Evolutionary conservation across 2,113 vertebrate species (phyloP).

Genomic region (Vulpes ferrilata): DNA sequence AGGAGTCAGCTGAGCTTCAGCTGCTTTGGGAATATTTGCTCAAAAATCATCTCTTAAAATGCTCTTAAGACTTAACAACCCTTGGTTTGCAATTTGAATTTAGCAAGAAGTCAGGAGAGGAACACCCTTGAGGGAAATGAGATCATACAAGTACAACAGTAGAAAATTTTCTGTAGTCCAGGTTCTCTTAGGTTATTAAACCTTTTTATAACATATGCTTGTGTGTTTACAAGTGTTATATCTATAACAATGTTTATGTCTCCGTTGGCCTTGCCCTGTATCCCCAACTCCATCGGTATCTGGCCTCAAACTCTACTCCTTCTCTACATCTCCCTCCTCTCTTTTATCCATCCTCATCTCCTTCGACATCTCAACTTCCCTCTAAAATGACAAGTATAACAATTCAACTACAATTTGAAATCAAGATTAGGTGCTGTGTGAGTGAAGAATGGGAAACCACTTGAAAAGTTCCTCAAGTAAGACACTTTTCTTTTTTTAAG

Average conservation of each 20-base stretch:
- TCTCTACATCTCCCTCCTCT: background rate
- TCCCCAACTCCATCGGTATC: background rate
- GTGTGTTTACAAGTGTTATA: background rate
- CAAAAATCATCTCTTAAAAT: background rate
- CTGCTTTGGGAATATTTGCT: background rate
- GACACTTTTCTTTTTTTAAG: background rate
- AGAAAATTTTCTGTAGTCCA: background rate
- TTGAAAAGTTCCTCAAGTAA: background rate
- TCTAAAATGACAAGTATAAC: background rate
- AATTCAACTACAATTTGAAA: background rate
- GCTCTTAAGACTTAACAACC: background rate
- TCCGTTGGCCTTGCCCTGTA: background rate
- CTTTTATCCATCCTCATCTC: accelerated
- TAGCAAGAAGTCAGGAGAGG: background rate
- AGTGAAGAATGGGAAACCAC: background rate
- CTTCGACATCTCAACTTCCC: no score
- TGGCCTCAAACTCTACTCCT: background rate
- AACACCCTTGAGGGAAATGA: background rate
- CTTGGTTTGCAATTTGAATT: background rate
- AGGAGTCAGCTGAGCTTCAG: background rate
- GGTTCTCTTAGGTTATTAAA: background rate
- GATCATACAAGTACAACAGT: background rate
- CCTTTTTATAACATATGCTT: background rate
- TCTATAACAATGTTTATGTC: background rate
- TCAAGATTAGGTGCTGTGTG: background rate